Conservation (phyloP, 2,797 vertebrate species). For the Coilia nasus region DNA sequence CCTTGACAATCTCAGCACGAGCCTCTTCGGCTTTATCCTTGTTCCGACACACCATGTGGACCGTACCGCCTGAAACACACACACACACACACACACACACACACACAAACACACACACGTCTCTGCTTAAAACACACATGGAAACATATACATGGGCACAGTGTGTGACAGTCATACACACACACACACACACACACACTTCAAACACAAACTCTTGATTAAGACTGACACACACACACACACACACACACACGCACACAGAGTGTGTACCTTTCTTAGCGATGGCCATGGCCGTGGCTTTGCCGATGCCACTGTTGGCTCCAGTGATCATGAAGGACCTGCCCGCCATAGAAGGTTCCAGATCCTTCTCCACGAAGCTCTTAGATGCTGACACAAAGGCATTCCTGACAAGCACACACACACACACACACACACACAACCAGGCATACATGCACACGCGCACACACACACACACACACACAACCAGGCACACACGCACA, state of each 20-base stretch:
- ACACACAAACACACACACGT: not conserved
- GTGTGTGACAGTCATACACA: not conserved
- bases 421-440: not conserved
- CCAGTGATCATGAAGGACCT: constrained; percentile 80
- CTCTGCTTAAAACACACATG: too few species aligned
- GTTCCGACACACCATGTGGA: constrained; percentile 83
- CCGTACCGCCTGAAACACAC: constrained; percentile 68
- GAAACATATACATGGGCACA: too few species aligned
- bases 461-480: not conserved
- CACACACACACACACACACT: not conserved
- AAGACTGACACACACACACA: not conserved
- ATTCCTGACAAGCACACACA: constrained; percentile 59
- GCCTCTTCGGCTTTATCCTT: constrained; percentile 81
- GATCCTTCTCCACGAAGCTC: constrained; percentile 78
- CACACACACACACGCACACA: not conserved
- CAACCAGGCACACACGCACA: not conserved
- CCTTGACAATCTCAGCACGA: constrained; percentile 77
- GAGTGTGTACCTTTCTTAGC: constrained; percentile 74
- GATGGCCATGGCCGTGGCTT: constrained; percentile 74
- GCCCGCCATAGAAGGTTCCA: constrained; percentile 76
- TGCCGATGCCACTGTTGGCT: constrained; percentile 80
- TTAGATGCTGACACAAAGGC: constrained; percentile 73
- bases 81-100: not conserved
- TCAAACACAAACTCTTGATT: too few species aligned
- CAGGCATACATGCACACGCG: not conserved